phyloP scores from a whole-genome alignment of 2,797 vertebrate genomes.

The Ibycter americanus region DNA sequence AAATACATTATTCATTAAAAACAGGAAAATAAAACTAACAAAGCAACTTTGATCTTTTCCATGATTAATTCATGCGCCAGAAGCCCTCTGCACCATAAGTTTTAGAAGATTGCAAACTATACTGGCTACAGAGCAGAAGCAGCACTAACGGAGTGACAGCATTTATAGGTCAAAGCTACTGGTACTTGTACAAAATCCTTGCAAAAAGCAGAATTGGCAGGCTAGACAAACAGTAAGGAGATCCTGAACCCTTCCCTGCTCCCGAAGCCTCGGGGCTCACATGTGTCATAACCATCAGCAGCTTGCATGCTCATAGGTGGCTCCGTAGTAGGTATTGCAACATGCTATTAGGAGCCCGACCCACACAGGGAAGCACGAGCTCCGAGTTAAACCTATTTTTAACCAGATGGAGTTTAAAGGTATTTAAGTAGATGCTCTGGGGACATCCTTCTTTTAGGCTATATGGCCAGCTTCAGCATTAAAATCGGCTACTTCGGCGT shows the following conservation, averaged over 20 bases:
- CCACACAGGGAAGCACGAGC: background rate
- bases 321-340: background rate
- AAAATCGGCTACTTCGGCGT: background rate
- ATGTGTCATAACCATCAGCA: background rate
- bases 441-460: background rate
- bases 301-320: background rate
- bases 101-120: background rate
- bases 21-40: constrained; percentile 40
- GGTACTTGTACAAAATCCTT: background rate
- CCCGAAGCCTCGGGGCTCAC: fast-evolving
- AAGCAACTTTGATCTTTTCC: constrained; percentile 19
- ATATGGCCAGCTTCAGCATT: background rate
- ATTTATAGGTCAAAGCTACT: background rate
- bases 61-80: background rate
- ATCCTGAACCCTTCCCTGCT: background rate
- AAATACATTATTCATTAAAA: constrained; percentile 55
- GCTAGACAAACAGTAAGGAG: background rate
- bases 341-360: background rate
- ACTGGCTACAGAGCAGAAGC: background rate
- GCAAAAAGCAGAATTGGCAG: background rate
- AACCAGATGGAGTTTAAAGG: background rate
- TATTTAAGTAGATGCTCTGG: background rate
- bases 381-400: constrained; percentile 32
- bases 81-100: background rate
- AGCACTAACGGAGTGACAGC: background rate